A percentile compares a stretch with the other conserved stretches of the same genome.
These are phyloP conservation scores for Cyanistes caeruleus DNA, from an alignment of 2,113 vertebrate genomes.

Conservation along the genomic window DNA sequence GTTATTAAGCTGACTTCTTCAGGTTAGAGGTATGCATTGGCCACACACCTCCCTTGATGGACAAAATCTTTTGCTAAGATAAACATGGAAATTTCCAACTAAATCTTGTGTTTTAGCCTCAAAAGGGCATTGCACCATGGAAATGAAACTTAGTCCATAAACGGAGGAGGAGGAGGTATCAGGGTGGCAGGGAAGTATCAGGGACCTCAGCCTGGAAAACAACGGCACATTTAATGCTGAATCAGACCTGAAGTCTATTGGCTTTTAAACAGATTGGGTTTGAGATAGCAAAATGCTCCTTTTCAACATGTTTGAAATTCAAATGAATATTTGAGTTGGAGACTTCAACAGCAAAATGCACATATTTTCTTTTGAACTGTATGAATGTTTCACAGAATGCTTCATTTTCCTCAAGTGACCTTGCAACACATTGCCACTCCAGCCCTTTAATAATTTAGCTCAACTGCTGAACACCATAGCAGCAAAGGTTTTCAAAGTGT, in stretches of 20 bases:
- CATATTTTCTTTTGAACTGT: background rate
- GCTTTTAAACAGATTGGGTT: background rate
- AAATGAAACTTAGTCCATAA: background rate
- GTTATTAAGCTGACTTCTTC: background rate
- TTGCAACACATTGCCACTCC: background rate
- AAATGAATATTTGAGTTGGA: constrained; percentile 34
- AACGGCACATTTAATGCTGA: background rate
- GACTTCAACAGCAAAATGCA: background rate
- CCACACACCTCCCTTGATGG: fast-evolving
- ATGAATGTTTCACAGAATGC: background rate
- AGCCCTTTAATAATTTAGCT: background rate
- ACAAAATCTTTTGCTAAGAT: background rate
- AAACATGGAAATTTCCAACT: background rate
- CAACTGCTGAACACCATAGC: background rate
- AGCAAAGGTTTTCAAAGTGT: constrained; percentile 7
- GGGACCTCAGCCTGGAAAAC: background rate
- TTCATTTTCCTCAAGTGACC: background rate
- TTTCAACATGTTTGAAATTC: constrained; percentile 1
- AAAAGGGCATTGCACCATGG: background rate
- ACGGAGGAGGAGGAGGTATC: background rate
- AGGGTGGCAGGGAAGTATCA: background rate
- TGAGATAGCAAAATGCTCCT: constrained; percentile 5
- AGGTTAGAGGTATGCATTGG: background rate
- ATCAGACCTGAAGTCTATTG: background rate
- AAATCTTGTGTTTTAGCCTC: background rate